phyloP scores from a whole-genome alignment of 2,888 invertebrate species.

The Rhamphomyia laevipes region DNA sequence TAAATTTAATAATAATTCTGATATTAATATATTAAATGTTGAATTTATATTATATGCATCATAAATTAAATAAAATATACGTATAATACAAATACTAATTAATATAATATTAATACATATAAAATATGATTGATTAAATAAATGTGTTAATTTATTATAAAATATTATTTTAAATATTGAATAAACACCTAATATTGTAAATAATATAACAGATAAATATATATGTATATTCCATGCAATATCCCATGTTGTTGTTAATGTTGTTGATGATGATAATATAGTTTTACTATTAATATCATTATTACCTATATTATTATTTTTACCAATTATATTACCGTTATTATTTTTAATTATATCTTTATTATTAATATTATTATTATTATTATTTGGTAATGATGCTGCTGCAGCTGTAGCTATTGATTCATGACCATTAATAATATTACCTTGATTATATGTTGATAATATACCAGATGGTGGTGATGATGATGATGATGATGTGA shows the following conservation, averaged over 20 bases:
- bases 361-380: conserved; percentile 14
- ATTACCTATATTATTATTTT: not conserved
- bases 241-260: conserved; percentile 48
- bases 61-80: conserved; percentile 79
- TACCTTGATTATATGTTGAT: not conserved
- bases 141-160: conserved; percentile 73
- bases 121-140: conserved; percentile 80
- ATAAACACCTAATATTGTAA: conserved; percentile 71
- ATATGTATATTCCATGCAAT: conserved; percentile 88
- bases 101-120: conserved; percentile 72
- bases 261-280: conserved; percentile 16
- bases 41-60: conserved; percentile 85
- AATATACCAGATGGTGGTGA: not conserved
- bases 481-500: not conserved
- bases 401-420: conserved; percentile 19
- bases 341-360: not conserved
- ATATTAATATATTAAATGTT: conserved; percentile 64
- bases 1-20: conserved; percentile 71
- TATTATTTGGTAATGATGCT: conserved; percentile 18
- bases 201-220: conserved; percentile 74
- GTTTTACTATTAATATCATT: not conserved
- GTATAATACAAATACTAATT: conserved; percentile 66
- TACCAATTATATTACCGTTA: not conserved
- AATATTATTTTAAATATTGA: conserved; percentile 78
- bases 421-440: conserved; percentile 13